These are phyloP conservation scores for Dermatophagoides farinae DNA, from an alignment of 1,140 invertebrate species.

Conservation along the genomic window DNA sequence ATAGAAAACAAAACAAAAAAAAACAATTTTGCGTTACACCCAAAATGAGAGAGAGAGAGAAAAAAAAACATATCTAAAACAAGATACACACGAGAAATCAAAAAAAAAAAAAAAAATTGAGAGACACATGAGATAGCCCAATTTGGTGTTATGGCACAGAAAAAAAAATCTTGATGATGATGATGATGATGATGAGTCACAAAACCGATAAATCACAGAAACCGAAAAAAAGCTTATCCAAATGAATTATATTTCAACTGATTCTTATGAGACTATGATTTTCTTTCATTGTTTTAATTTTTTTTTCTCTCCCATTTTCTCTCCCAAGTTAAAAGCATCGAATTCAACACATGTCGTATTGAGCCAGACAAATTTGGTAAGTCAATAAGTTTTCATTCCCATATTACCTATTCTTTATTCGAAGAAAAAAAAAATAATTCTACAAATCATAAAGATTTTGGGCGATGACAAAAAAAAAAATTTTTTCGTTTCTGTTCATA, in stretches of 20 bases:
- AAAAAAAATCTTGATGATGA: too few species aligned
- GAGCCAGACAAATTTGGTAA: slow-evolving; percentile 14
- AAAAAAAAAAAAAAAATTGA: neutral
- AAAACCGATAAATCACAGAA: too few species aligned
- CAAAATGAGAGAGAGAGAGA: neutral
- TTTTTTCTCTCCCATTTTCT: neutral
- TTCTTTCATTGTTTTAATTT: neutral
- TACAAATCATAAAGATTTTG: too few species aligned
- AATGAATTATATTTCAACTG: too few species aligned
- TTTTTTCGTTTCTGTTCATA: neutral
- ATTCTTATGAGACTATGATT: too few species aligned
- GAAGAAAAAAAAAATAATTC: too few species aligned
- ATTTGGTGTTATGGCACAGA: too few species aligned
- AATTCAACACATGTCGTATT: slow-evolving; percentile 19
- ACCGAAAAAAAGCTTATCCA: too few species aligned
- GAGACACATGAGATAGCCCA: slow-evolving; percentile 5
- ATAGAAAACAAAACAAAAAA: neutral
- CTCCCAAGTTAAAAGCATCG: slow-evolving; percentile 15
- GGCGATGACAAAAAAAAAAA: too few species aligned
- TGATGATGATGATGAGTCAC: too few species aligned
- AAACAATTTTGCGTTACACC: too few species aligned
- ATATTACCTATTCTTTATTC: too few species aligned
- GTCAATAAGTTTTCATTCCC: neutral
- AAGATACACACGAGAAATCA: neutral
- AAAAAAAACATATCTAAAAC: neutral